phyloP scores from a whole-genome alignment of 1,140 invertebrate species.

The Ephestia elutella region DNA sequence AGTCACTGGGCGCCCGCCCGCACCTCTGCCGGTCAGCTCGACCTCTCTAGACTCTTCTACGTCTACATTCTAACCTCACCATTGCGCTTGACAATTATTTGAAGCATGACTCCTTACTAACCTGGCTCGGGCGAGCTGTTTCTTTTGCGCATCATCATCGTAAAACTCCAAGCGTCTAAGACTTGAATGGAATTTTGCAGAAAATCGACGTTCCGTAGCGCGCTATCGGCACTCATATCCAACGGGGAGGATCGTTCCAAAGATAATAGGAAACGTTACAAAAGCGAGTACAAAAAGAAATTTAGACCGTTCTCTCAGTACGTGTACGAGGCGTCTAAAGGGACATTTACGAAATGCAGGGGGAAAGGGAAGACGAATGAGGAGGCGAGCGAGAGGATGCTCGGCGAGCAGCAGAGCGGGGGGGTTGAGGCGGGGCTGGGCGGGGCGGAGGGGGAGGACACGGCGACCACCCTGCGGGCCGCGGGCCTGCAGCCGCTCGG shows the following conservation, averaged over 20 bases:
- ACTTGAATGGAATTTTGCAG: constrained; percentile 73
- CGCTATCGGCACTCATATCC: constrained; percentile 73
- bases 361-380: constrained; percentile 72
- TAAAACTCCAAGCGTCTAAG: constrained; percentile 55
- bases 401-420: constrained; percentile 43
- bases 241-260: constrained; percentile 74
- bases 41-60: constrained; percentile 56
- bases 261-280: constrained; percentile 75
- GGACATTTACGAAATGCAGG: constrained; percentile 80
- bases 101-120: constrained; percentile 69
- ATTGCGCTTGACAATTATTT: constrained; percentile 71
- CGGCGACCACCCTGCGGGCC: constrained; percentile 51
- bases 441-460: constrained; percentile 45
- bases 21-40: constrained; percentile 43
- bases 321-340: constrained; percentile 83
- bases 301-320: constrained; percentile 88
- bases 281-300: constrained; percentile 87
- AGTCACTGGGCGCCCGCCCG: constrained; percentile 39
- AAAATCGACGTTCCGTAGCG: constrained; percentile 75
- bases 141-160: constrained; percentile 67
- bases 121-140: constrained; percentile 64
- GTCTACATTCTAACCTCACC: constrained; percentile 66
- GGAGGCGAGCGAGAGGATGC: constrained; percentile 65
- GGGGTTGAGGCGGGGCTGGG: constrained; percentile 49
- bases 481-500: constrained; percentile 61